Evolutionary conservation across 2,113 vertebrate species (phyloP).

Genomic region (Benitochromis conjunctus): DNA sequence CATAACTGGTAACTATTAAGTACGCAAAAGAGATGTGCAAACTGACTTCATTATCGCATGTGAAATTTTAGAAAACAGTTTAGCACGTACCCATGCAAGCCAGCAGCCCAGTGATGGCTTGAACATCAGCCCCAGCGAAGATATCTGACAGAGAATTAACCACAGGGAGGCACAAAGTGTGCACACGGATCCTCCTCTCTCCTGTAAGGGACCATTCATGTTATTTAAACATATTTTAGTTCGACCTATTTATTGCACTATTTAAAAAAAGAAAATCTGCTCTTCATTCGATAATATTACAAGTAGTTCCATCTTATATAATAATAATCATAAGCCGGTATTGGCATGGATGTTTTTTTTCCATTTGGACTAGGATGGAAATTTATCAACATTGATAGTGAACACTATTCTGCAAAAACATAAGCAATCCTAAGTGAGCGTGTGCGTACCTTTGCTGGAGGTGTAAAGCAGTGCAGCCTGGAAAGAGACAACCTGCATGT

Average conservation of each 20-base stretch:
- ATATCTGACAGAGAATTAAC: conserved; percentile 87
- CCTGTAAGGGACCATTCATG: conserved; percentile 64
- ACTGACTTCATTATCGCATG: not conserved
- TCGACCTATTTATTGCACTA: not conserved
- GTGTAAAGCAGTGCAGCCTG: conserved; percentile 96
- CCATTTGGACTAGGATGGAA: not conserved
- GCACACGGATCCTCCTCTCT: conserved; percentile 93
- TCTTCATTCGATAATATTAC: not conserved
- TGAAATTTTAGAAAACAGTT: not conserved
- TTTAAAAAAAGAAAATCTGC: not conserved
- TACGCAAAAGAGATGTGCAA: not conserved
- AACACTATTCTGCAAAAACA: not conserved
- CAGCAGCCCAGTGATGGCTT: conserved; percentile 89
- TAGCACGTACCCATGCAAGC: conserved; percentile 88
- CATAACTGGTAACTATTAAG: not conserved
- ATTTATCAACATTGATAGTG: not conserved
- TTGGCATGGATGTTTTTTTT: not conserved
- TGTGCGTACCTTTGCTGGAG: conserved; percentile 89
- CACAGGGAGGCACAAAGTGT: conserved; percentile 94
- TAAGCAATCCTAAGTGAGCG: not conserved
- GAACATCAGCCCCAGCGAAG: conserved; percentile 92
- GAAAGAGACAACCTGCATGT: conserved; percentile 91
- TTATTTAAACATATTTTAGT: not conserved
- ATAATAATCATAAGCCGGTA: not conserved
- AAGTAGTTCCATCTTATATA: not conserved